Percentiles rank a stretch among this genome's conserved stretches.
Evolutionary conservation across 2,888 invertebrate genomes (phyloP).

Genomic region (Dorcus hopei): DNA sequence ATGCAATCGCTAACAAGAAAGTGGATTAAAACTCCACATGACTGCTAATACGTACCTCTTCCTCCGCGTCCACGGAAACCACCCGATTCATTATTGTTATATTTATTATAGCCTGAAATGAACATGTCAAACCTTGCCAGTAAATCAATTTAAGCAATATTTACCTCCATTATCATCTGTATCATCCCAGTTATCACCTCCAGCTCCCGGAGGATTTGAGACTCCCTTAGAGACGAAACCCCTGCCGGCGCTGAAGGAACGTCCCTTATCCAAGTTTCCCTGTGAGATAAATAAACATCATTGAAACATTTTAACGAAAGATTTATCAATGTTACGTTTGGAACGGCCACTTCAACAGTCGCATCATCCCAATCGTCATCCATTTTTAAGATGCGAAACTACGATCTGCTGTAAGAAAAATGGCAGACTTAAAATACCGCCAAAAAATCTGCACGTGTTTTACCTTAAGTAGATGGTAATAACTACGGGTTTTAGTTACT

Average conservation of each 20-base stretch:
- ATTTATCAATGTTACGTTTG: constrained; percentile 18
- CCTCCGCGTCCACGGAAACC: constrained; percentile 9
- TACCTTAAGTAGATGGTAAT: too few relatives aligned
- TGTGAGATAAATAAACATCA: not conserved
- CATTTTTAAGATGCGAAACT: constrained; percentile 37
- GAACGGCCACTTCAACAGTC: constrained; percentile 31
- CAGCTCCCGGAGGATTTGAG: constrained; percentile 21
- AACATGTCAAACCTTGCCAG: not conserved
- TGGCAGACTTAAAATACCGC: constrained; percentile 6
- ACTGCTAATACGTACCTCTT: constrained; percentile 3
- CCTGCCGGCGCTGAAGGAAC: constrained; percentile 14
- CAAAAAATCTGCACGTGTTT: constrained; percentile 10
- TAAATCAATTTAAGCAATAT: not conserved
- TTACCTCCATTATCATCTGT: constrained; percentile 15
- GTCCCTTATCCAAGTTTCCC: constrained; percentile 10
- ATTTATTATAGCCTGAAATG: not conserved
- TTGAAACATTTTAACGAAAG: not conserved
- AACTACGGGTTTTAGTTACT: too few relatives aligned
- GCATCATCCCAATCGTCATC: constrained; percentile 59
- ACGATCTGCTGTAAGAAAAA: not conserved
- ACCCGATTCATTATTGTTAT: constrained; percentile 19
- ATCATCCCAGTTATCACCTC: constrained; percentile 25
- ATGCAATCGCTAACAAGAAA: not conserved
- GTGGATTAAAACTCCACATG: not conserved
- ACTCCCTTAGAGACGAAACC: constrained; percentile 21